These are phyloP conservation scores for Himalopsyche tibetana DNA, from an alignment of 2,888 invertebrate genomes.

Conservation along the genomic window DNA sequence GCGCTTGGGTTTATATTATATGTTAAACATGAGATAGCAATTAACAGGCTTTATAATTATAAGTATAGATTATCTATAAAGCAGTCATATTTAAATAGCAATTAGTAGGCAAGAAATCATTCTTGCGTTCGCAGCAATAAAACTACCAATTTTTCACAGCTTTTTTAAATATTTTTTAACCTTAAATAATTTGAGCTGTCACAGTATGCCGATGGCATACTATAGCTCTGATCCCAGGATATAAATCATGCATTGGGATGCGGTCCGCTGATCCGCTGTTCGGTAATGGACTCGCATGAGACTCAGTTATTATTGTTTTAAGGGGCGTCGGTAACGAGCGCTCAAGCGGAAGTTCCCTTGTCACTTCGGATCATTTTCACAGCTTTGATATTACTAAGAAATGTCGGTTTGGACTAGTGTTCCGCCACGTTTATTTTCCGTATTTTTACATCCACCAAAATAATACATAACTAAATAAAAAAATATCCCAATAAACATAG, in stretches of 20 bases:
- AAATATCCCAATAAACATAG: too few relatives aligned
- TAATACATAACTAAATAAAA: too few relatives aligned
- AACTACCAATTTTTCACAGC: too few relatives aligned
- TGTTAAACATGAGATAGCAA: too few relatives aligned
- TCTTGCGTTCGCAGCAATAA: too few relatives aligned
- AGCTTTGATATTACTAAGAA: not conserved
- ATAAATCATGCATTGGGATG: conserved; percentile 38
- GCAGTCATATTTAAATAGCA: too few relatives aligned
- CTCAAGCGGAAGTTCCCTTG: conserved; percentile 10
- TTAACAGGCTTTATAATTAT: too few relatives aligned
- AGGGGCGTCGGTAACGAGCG: conserved; percentile 28
- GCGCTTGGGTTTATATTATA: too few relatives aligned
- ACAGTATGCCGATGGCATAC: not conserved
- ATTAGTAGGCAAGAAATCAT: too few relatives aligned
- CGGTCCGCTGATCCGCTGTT: conserved; percentile 14
- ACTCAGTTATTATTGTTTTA: conserved; percentile 33
- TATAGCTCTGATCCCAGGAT: not conserved
- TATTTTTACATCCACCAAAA: not conserved
- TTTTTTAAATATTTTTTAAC: too few relatives aligned
- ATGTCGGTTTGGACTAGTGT: not conserved
- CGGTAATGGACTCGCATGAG: conserved; percentile 28
- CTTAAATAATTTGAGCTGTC: not conserved
- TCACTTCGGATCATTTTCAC: conserved; percentile 42
- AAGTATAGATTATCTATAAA: too few relatives aligned
- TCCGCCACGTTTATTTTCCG: not conserved